Percentiles rank a stretch among this genome's conserved stretches.
Conservation (phyloP, 2,888 invertebrate genomes). For the Salticus scenicus region DNA sequence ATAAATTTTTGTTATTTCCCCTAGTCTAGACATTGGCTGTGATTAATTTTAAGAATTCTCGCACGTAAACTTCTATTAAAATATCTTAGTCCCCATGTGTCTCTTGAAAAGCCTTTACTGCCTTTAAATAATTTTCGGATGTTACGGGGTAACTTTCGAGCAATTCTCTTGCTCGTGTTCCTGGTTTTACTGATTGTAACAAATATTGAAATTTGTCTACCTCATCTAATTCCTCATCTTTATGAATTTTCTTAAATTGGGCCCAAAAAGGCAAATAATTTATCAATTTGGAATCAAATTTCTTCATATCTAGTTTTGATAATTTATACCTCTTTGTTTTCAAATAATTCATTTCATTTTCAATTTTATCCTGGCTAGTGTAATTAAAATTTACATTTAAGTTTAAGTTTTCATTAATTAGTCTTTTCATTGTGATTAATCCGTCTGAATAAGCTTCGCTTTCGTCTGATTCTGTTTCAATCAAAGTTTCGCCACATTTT, state of each 20-base stretch:
- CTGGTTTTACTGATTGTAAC: slow-evolving; percentile 18
- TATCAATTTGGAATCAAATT: too few species aligned
- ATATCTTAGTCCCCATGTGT: slow-evolving; percentile 72
- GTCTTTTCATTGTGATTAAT: neutral
- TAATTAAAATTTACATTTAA: too few species aligned
- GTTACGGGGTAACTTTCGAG: slow-evolving; percentile 27
- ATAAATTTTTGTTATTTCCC: neutral
- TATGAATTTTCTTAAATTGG: too few species aligned
- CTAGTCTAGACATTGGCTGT: neutral
- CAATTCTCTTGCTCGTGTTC: slow-evolving; percentile 15
- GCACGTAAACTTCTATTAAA: slow-evolving; percentile 68
- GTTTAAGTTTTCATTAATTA: too few species aligned
- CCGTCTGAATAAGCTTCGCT: neutral
- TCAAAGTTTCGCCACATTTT: neutral
- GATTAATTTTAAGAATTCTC: neutral
- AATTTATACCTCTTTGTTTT: neutral
- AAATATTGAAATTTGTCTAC: slow-evolving; percentile 45
- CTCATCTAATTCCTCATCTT: too few species aligned
- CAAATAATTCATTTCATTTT: neutral
- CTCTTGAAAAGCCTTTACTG: neutral
- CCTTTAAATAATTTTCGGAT: slow-evolving; percentile 34
- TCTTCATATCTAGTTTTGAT: too few species aligned
- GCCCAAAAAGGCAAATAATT: too few species aligned
- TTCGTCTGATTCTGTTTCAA: neutral
- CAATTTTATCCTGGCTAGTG: neutral